Conservation (phyloP, 2,888 invertebrate species). For the Nomada hirtipes region DNA sequence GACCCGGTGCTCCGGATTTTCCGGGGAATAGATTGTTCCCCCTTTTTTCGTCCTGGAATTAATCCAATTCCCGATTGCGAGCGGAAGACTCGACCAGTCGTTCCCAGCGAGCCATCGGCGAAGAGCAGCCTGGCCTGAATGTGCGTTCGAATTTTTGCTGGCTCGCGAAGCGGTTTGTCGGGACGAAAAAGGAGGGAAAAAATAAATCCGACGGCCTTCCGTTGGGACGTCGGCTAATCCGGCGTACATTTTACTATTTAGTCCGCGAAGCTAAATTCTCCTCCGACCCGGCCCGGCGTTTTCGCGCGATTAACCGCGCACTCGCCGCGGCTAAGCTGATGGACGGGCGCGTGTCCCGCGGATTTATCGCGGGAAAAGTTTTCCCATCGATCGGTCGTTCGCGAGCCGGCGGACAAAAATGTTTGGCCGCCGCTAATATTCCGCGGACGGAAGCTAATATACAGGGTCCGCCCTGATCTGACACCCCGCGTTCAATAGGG, state of each 20-base stretch:
- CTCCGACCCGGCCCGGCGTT: conserved; percentile 18
- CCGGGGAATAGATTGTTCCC: conserved; percentile 4
- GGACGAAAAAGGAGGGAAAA: too few species aligned
- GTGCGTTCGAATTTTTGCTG: too few species aligned
- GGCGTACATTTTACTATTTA: background rate
- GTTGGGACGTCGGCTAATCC: background rate
- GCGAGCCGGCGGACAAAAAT: background rate
- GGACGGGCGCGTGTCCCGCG: conserved; percentile 24
- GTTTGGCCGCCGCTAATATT: background rate
- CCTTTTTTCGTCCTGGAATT: conserved; percentile 18
- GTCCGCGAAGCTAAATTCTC: conserved; percentile 9
- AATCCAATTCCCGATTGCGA: conserved; percentile 34
- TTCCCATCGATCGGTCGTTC: background rate
- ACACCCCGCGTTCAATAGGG: too few species aligned
- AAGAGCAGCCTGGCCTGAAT: background rate
- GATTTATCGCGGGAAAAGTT: background rate
- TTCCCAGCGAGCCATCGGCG: background rate
- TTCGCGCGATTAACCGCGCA: conserved; percentile 62
- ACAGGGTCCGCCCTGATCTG: too few species aligned
- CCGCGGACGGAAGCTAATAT: too few species aligned
- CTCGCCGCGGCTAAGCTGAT: conserved; percentile 54
- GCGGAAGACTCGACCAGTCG: background rate
- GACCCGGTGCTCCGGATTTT: conserved; percentile 42
- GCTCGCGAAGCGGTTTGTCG: too few species aligned
- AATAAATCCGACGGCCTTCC: too few species aligned